phyloP scores from a whole-genome alignment of 2,113 vertebrate genomes.

The Chelonoidis abingdonii region DNA sequence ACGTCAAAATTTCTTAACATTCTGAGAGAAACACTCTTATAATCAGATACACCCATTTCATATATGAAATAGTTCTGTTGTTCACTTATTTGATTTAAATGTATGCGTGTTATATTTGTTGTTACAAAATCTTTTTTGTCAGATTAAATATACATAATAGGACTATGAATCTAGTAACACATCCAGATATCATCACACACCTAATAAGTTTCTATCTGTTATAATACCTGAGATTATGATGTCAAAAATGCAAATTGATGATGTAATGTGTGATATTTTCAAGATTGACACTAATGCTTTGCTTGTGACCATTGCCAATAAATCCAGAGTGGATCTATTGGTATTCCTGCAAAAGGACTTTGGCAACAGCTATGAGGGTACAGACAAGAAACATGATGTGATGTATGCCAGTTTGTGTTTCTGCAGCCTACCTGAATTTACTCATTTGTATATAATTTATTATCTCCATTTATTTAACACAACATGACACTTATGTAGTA shows the following conservation, averaged over 20 bases:
- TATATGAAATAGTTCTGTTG: not conserved
- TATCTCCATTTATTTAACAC: not conserved
- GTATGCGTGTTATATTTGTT: not conserved
- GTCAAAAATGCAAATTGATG: not conserved
- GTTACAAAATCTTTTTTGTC: too few species aligned
- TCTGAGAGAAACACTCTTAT: not conserved
- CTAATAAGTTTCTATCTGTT: conserved; percentile 20
- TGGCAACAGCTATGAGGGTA: conserved; percentile 44
- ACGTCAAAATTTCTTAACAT: not conserved
- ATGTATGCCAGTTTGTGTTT: not conserved
- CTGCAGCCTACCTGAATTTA: not conserved
- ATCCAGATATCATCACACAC: conserved; percentile 51
- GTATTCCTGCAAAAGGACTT: conserved; percentile 9
- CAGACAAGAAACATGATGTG: not conserved
- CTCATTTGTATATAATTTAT: not conserved
- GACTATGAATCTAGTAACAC: not conserved
- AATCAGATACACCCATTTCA: not conserved
- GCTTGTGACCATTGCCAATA: conserved; percentile 39
- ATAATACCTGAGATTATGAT: not conserved
- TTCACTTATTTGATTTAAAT: not conserved
- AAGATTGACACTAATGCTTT: conserved; percentile 44
- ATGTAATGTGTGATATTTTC: not conserved
- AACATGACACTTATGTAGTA: not conserved
- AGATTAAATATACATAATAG: not conserved
- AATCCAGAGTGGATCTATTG: conserved; percentile 21